phyloP scores from a whole-genome alignment of 2,113 vertebrate species.

The Pollimyrus isidori region DNA sequence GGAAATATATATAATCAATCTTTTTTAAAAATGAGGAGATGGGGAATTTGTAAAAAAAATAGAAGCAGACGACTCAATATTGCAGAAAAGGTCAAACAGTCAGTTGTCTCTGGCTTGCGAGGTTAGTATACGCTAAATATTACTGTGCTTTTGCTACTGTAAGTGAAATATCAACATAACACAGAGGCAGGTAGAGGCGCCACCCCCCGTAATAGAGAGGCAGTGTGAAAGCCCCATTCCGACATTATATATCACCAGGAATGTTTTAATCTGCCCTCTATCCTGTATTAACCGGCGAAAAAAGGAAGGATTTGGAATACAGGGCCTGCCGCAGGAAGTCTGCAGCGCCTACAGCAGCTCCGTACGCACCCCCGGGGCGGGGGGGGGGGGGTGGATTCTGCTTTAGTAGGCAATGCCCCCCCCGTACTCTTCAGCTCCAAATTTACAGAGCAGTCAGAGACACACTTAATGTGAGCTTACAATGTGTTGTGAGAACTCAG shows the following conservation, averaged over 20 bases:
- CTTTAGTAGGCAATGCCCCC: slow-evolving; percentile 41
- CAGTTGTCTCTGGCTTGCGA: slow-evolving; percentile 32
- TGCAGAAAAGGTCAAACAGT: slow-evolving; percentile 49
- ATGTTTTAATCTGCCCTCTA: background rate
- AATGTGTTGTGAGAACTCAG: slow-evolving; percentile 35
- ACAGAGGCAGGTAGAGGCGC: background rate
- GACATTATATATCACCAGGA: background rate
- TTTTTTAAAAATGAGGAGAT: slow-evolving; percentile 20
- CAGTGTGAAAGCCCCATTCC: slow-evolving; percentile 2
- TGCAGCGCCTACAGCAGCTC: background rate
- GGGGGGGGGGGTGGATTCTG: slow-evolving; percentile 13
- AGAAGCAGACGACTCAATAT: slow-evolving; percentile 40
- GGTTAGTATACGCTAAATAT: slow-evolving; percentile 43
- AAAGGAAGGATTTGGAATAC: background rate
- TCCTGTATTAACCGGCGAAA: background rate
- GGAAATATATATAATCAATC: slow-evolving; percentile 32
- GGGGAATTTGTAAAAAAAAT: slow-evolving; percentile 40
- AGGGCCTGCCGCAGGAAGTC: background rate
- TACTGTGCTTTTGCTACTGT: slow-evolving; percentile 20
- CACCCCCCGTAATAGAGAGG: no score
- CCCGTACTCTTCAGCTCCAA: slow-evolving; percentile 52
- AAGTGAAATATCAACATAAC: background rate
- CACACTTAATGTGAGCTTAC: slow-evolving; percentile 32
- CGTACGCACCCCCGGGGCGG: background rate
- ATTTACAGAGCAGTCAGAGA: slow-evolving; percentile 40